Evolutionary conservation across 2,888 invertebrate genomes (phyloP).

Genomic region (Nephrocerus scutellatus): DNA sequence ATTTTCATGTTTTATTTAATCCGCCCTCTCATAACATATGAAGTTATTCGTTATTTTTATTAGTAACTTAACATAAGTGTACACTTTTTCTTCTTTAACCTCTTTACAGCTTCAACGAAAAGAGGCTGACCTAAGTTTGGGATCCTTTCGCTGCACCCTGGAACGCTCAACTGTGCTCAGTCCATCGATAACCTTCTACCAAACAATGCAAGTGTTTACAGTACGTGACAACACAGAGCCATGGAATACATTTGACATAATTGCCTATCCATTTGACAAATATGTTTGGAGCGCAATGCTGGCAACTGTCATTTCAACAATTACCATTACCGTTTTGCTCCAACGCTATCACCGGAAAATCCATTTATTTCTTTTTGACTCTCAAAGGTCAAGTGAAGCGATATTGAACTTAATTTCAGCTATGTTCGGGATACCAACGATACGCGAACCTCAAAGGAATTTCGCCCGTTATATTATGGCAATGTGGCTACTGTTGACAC

Average conservation of each 20-base stretch:
- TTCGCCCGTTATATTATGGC: conserved; percentile 22
- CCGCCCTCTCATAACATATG: too few relatives aligned
- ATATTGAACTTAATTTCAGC: conserved; percentile 15
- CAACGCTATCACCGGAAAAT: background rate
- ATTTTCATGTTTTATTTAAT: too few relatives aligned
- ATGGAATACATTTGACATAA: conserved; percentile 25
- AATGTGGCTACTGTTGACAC: conserved; percentile 22
- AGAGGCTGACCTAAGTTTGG: conserved; percentile 24
- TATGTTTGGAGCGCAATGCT: conserved; percentile 24
- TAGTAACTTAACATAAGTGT: too few relatives aligned
- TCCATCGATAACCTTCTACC: conserved; percentile 22
- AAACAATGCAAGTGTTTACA: conserved; percentile 23
- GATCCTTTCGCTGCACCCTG: conserved; percentile 20
- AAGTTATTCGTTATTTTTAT: too few relatives aligned
- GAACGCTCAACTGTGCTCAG: conserved; percentile 21
- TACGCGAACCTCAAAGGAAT: conserved; percentile 17
- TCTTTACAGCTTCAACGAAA: conserved; percentile 22
- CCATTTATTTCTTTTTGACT: conserved; percentile 11
- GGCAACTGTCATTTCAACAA: conserved; percentile 4
- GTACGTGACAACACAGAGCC: conserved; percentile 16
- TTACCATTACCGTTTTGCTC: conserved; percentile 9
- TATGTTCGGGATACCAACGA: conserved; percentile 14
- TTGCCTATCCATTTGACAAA: conserved; percentile 25
- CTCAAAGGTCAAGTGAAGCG: background rate
- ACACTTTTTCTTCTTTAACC: too few relatives aligned